phyloP scores from a whole-genome alignment of 2,888 invertebrate species.

The Nemotelus nigrinus region DNA sequence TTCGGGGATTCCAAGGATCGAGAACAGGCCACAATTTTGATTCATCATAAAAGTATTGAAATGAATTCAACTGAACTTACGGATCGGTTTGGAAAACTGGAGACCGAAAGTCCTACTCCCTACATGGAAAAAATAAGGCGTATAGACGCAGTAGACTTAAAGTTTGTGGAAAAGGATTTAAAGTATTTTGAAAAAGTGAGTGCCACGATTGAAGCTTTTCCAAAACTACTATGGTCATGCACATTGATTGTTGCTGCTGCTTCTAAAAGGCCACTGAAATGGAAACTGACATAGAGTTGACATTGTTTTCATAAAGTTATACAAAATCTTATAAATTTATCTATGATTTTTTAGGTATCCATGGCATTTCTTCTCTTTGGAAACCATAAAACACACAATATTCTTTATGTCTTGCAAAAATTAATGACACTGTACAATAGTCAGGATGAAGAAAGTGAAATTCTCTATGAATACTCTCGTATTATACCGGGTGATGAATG shows the following conservation, averaged over 20 bases:
- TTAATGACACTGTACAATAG: constrained; percentile 54
- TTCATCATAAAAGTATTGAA: too few species aligned
- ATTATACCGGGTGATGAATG: constrained; percentile 58
- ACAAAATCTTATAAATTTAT: too few species aligned
- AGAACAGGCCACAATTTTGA: too few species aligned
- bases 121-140: constrained; percentile 40
- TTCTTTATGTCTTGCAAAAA: constrained; percentile 55
- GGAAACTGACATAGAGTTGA: too few species aligned
- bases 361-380: constrained; percentile 60
- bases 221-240: too few species aligned
- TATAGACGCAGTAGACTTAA: constrained; percentile 58
- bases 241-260: too few species aligned
- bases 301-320: too few species aligned
- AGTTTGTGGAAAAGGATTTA: constrained; percentile 65
- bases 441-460: constrained; percentile 48
- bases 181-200: constrained; percentile 65
- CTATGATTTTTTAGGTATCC: constrained; percentile 56
- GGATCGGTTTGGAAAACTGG: too few species aligned
- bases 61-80: too few species aligned
- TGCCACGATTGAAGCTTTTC: constrained; percentile 3
- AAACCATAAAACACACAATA: constrained; percentile 51
- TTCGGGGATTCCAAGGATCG: too few species aligned
- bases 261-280: too few species aligned
- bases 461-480: constrained; percentile 58
- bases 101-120: background rate